Evolutionary conservation across 2,888 invertebrate genomes (phyloP), one percentile per base, ranked within the genome.

Genomic region (Ormyrus pomaceus): DNA sequence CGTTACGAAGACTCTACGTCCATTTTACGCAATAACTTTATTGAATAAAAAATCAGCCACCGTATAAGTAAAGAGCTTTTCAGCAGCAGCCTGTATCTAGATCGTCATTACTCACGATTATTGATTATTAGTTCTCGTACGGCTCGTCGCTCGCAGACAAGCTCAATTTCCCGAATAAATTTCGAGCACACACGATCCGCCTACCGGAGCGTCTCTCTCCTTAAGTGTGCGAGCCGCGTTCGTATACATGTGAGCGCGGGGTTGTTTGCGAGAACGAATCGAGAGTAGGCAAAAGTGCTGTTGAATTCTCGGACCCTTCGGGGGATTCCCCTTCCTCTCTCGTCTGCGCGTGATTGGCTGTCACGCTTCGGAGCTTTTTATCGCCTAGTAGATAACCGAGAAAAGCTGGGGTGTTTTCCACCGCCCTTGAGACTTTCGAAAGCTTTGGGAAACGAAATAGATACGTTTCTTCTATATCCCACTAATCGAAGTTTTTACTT

Each of bases 301-400:
- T 62, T 62, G 65, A 34, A 76, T 53, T 73, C 50, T 53, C 71
- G 13, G 50, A 64, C 66, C 75, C 75, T 66, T 66, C 51, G 10
- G 34, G 48, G 55, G 56, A 64, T 51, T 62, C 58, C 45, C 19
- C 4, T 34, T 61, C 9, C 45, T 50, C 34, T 6, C n/a, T 64
- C 71, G 62, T 72, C 70, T 66, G 68, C 64, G 71, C 19, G 66
- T 78, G 77, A 80, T 69, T 80, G 71, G 56, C 68, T 78, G 74
- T 83, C 68, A 70, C 73, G 80, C 79, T 53, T 61, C 77, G 65
- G 55, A 82, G 80, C 82, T 77, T 82, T 77, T 81, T 80, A 74
- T 72, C 81, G 80, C 70, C 73, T 66, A 46, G 62, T 68, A 77
- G 77, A 78, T 78, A 77, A 71, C 66, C 76, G 75, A 53, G 61